Percentiles rank a stretch among this genome's conserved stretches.
Evolutionary conservation across 2,113 vertebrate genomes (phyloP).

Genomic region (Sceloporus tristichus): DNA sequence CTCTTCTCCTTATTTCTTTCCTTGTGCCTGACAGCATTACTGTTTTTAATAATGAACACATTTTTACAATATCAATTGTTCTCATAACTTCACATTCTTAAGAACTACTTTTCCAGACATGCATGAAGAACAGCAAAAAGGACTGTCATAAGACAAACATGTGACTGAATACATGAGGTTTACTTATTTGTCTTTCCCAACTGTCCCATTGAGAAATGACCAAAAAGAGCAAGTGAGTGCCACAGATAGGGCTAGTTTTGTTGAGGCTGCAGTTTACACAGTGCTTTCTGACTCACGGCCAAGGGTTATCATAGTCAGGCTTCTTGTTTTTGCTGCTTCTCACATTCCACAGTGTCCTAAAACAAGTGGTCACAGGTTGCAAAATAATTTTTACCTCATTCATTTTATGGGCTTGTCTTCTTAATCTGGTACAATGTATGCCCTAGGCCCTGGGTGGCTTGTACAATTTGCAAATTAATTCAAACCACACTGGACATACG

Average conservation of each 20-base stretch:
- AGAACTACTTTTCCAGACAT: neutral
- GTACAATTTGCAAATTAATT: neutral
- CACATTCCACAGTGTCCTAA: constrained; percentile 42
- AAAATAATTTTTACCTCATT: neutral
- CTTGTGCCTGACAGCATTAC: neutral
- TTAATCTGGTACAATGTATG: neutral
- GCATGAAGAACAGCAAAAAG: neutral
- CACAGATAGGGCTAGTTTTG: constrained; percentile 12
- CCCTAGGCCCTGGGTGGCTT: neutral
- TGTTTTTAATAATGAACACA: neutral
- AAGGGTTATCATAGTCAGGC: neutral
- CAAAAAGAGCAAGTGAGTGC: neutral
- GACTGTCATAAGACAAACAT: constrained; percentile 14
- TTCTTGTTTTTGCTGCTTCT: neutral
- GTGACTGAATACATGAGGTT: neutral
- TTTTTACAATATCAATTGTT: neutral
- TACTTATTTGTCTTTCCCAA: constrained; percentile 8
- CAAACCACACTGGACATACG: neutral
- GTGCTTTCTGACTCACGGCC: constrained; percentile 11
- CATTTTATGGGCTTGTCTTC: neutral
- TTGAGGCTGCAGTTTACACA: neutral
- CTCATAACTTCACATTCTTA: neutral
- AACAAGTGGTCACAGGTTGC: neutral
- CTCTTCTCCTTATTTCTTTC: neutral
- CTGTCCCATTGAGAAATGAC: neutral